phyloP scores from a whole-genome alignment of 2,797 vertebrate species.

The Cirrhinus molitorella region DNA sequence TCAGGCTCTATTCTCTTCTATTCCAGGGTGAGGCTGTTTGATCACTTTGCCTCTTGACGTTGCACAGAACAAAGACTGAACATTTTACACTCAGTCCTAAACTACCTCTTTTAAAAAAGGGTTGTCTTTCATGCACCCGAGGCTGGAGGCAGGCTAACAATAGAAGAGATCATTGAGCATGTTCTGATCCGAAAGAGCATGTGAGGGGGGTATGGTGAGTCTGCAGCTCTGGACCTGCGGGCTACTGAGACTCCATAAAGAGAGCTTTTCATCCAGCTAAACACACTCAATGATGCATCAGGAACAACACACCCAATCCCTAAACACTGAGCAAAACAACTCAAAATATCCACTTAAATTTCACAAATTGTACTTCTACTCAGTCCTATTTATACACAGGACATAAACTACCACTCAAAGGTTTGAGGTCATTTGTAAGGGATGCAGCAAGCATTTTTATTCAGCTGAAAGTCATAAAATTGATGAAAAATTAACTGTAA shows the following conservation, averaged over 20 bases:
- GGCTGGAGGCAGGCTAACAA: conserved; percentile 32
- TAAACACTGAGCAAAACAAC: conserved; percentile 13
- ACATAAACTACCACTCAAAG: neutral
- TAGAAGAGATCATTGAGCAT: conserved; percentile 46
- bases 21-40: conserved; percentile 29
- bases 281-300: conserved; percentile 1
- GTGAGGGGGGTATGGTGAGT: conserved; percentile 69
- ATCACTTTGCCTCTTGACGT: neutral
- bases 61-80: conserved; percentile 20
- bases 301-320: neutral
- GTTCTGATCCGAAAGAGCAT: conserved; percentile 65
- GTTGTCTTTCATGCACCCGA: conserved; percentile 1
- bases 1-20: conserved; percentile 13
- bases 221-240: conserved; percentile 46
- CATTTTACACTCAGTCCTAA: neutral
- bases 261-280: conserved; percentile 57
- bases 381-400: neutral
- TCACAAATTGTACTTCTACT: neutral
- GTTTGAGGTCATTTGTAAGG: neutral
- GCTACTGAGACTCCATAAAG: conserved; percentile 60
- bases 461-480: neutral
- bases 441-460: neutral
- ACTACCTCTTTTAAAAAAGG: conserved; percentile 12
- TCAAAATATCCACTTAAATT: neutral
- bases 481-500: neutral